phyloP scores from a whole-genome alignment of 2,888 invertebrate genomes.

The Glyphotaelius pellucidus region DNA sequence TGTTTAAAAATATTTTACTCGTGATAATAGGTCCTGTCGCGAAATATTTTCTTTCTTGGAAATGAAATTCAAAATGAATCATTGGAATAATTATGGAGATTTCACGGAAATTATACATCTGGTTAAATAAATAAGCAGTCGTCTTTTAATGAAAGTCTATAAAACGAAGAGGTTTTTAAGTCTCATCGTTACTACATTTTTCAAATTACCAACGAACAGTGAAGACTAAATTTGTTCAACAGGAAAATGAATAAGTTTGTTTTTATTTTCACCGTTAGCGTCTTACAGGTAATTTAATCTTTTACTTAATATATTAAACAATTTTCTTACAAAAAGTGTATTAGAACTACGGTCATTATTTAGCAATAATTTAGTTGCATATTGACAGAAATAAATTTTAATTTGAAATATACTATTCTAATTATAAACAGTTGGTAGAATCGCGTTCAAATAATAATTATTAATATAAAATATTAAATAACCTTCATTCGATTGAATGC shows the following conservation, averaged over 20 bases:
- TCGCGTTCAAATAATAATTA: neutral
- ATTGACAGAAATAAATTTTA: too few species aligned
- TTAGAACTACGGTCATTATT: neutral
- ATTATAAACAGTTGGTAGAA: neutral
- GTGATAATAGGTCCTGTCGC: neutral
- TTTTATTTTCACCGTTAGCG: neutral
- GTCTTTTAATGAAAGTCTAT: constrained; percentile 16
- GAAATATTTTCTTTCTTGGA: neutral
- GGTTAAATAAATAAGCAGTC: constrained; percentile 17
- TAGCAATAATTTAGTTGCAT: too few species aligned
- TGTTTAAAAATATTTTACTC: neutral
- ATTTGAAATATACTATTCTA: too few species aligned
- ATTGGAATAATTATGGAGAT: constrained; percentile 8
- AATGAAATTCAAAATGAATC: neutral
- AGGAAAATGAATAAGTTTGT: neutral
- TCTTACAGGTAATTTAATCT: neutral
- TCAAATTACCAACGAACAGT: neutral
- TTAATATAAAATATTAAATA: neutral
- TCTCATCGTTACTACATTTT: neutral
- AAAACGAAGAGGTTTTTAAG: constrained; percentile 20
- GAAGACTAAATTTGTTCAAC: neutral
- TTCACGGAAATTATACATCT: constrained; percentile 37
- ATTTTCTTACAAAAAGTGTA: neutral
- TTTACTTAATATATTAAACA: neutral
- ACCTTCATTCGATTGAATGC: neutral